Percentiles rank a stretch among this genome's conserved stretches.
phyloP scores from a whole-genome alignment of 2,797 vertebrate species.

The Molothrus aeneus region DNA sequence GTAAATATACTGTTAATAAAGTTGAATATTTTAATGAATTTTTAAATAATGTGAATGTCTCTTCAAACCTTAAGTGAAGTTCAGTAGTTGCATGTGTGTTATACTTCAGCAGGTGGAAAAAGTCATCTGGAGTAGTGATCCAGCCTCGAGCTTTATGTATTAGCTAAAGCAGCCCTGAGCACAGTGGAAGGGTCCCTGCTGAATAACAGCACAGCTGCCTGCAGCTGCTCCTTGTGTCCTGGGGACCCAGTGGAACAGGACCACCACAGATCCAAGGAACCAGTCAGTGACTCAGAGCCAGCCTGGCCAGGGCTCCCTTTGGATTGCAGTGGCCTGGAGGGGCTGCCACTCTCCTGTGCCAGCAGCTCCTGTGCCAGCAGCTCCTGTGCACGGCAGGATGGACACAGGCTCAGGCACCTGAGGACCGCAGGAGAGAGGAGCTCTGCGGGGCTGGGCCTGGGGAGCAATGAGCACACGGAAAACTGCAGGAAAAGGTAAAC shows the following conservation, averaged over 20 bases:
- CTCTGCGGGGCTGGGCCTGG: not conserved
- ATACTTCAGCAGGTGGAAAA: not conserved
- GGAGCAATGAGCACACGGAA: rapidly evolving
- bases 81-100: rapidly evolving
- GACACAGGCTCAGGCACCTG: not conserved
- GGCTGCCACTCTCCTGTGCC: too few relatives aligned
- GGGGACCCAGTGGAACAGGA: rapidly evolving
- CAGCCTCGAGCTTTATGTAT: rapidly evolving
- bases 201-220: not conserved
- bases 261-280: rapidly evolving
- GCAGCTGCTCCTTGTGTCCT: not conserved
- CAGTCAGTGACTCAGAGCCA: rapidly evolving
- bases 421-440: not conserved
- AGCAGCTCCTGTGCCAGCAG: not conserved
- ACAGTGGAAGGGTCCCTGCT: rapidly evolving
- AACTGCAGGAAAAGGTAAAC: not conserved
- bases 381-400: rapidly evolving
- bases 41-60: slow-evolving; percentile 42
- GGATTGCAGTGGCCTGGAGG: not conserved
- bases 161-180: not conserved
- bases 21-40: slow-evolving; percentile 85
- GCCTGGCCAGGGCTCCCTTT: not conserved
- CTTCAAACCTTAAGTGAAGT: not conserved
- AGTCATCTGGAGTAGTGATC: rapidly evolving
- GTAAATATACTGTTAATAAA: slow-evolving; percentile 88